Conservation (phyloP, 2,888 invertebrate genomes). For the Diadegma fenestrale region DNA sequence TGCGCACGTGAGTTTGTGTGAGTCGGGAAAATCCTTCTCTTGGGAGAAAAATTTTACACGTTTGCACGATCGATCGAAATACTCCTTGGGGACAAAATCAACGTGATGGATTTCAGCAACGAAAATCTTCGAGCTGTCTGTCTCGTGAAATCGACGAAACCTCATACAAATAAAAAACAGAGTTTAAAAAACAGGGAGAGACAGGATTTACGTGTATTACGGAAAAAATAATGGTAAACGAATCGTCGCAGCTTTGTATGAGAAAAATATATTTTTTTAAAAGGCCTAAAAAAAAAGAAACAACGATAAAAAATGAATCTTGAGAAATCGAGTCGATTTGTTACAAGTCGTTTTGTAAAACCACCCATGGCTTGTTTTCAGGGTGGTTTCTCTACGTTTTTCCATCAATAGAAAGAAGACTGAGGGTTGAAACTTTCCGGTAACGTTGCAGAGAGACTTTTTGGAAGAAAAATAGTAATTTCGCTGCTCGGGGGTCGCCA, state of each 20-base stretch:
- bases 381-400: constrained; percentile 36
- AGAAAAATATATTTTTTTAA: constrained; percentile 40
- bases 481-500: constrained; percentile 39
- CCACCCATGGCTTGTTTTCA: constrained; percentile 53
- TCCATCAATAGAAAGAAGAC: background rate
- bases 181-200: background rate
- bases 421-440: background rate
- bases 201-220: background rate
- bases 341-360: constrained; percentile 41
- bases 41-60: constrained; percentile 49
- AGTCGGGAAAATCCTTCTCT: constrained; percentile 49
- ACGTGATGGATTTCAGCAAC: constrained; percentile 54
- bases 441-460: constrained; percentile 2
- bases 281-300: constrained; percentile 35
- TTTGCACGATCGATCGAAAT: constrained; percentile 39
- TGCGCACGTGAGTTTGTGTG: background rate
- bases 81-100: background rate
- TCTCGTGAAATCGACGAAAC: constrained; percentile 18
- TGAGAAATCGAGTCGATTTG: constrained; percentile 69
- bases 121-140: constrained; percentile 20
- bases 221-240: constrained; percentile 35
- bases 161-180: background rate
- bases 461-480: constrained; percentile 44
- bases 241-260: constrained; percentile 34
- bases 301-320: constrained; percentile 41